Percentiles rank a stretch among this genome's conserved stretches.
phyloP scores from a whole-genome alignment of 2,113 vertebrate genomes.

The Himantopus leucocephalus region DNA sequence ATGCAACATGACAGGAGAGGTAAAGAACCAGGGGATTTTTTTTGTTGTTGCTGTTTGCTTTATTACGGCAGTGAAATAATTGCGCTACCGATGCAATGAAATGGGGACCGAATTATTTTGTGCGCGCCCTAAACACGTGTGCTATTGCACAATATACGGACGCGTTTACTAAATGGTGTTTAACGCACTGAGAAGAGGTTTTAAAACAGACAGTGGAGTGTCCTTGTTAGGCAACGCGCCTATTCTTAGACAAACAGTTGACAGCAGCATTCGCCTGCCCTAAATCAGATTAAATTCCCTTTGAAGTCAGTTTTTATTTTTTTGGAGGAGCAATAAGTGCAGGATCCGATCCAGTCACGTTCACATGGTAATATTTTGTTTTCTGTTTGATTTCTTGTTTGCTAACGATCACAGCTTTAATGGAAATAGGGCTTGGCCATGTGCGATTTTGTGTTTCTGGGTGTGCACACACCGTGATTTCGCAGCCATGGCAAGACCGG shows the following conservation, averaged over 20 bases:
- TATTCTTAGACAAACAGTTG: slow-evolving; percentile 55
- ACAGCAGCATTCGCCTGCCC: slow-evolving; percentile 15
- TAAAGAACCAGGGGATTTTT: slow-evolving; percentile 62
- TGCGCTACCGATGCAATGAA: neutral
- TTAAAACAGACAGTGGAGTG: neutral
- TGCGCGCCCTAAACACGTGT: neutral
- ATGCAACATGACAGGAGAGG: slow-evolving; percentile 69
- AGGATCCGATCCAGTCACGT: neutral
- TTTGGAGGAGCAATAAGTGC: neutral
- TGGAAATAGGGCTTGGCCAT: neutral
- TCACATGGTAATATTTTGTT: slow-evolving; percentile 6
- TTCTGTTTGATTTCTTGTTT: slow-evolving; percentile 28
- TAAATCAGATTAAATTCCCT: slow-evolving; percentile 35
- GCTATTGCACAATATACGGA: neutral
- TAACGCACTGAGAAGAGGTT: neutral
- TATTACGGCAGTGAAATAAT: neutral
- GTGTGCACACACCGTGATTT: neutral
- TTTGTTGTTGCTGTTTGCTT: neutral
- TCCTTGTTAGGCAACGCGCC: neutral
- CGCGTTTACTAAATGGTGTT: neutral
- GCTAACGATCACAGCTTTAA: neutral
- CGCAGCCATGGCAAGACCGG: neutral
- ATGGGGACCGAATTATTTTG: neutral
- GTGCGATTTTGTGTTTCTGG: neutral
- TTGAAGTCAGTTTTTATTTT: neutral